A percentile compares a stretch with the other conserved stretches of the same genome.
Evolutionary conservation across 2,113 vertebrate species (phyloP).

Genomic region (Tautogolabrus adspersus): DNA sequence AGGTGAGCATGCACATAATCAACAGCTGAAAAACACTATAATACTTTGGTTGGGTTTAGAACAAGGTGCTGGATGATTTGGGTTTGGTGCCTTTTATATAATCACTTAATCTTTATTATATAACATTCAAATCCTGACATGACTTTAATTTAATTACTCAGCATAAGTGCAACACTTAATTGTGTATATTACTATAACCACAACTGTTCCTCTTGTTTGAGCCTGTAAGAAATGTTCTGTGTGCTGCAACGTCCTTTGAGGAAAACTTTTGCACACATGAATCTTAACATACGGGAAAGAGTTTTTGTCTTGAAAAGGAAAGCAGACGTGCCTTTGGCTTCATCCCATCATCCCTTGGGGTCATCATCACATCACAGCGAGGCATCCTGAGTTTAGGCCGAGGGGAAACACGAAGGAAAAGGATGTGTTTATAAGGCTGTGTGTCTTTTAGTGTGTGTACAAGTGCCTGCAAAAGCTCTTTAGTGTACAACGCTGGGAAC

Average conservation of each 20-base stretch:
- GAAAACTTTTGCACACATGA: slow-evolving; percentile 26
- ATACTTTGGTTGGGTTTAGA: background rate
- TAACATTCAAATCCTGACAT: background rate
- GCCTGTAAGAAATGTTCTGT: slow-evolving; percentile 11
- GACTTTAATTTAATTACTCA: background rate
- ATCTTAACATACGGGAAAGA: background rate
- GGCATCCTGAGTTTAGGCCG: slow-evolving; percentile 67
- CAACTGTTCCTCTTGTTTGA: slow-evolving; percentile 1
- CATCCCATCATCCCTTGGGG: slow-evolving; percentile 61
- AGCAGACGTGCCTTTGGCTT: slow-evolving; percentile 59
- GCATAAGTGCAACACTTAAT: background rate
- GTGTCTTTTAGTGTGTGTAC: slow-evolving; percentile 10
- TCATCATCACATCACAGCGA: slow-evolving; percentile 74
- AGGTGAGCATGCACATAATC: background rate
- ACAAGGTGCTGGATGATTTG: background rate
- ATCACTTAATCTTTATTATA: background rate
- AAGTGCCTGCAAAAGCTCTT: slow-evolving; percentile 42
- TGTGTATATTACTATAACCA: background rate
- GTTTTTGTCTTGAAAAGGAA: slow-evolving; percentile 59
- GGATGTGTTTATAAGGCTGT: slow-evolving; percentile 54
- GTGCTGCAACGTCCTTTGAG: slow-evolving; percentile 43
- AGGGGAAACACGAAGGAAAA: slow-evolving; percentile 66
- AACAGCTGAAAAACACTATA: background rate
- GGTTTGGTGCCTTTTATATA: background rate
- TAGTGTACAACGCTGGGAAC: slow-evolving; percentile 74